phyloP scores from a whole-genome alignment of 1,140 invertebrate species.

The Oreohelix idahoensis region DNA sequence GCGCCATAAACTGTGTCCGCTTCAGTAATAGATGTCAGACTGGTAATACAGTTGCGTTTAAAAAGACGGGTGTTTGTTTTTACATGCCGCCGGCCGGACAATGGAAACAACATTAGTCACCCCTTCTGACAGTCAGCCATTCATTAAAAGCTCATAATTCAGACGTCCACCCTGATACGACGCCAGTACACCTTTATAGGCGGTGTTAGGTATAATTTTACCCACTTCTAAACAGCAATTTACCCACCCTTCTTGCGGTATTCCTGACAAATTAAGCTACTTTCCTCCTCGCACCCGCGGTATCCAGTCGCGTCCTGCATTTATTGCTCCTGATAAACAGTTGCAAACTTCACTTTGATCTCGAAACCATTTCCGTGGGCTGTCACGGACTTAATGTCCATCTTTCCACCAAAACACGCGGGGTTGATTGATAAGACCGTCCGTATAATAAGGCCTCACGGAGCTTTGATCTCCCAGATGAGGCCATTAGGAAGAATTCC shows the following conservation, averaged over 20 bases:
- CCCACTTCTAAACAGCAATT: not conserved
- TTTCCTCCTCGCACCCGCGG: too few relatives aligned
- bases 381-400: conserved; percentile 2
- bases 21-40: too few relatives aligned
- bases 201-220: not conserved
- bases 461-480: not conserved
- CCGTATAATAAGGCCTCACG: not conserved
- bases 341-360: not conserved
- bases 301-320: not conserved
- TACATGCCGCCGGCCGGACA: not conserved
- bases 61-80: not conserved
- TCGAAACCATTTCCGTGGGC: not conserved
- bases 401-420: not conserved
- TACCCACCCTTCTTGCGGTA: not conserved
- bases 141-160: conserved; percentile 30
- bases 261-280: too few relatives aligned
- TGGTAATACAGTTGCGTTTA: too few relatives aligned
- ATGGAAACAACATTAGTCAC: conserved; percentile 15
- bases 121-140: not conserved
- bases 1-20: too few relatives aligned
- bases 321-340: not conserved
- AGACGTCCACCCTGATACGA: not conserved
- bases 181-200: not conserved
- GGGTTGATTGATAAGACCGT: not conserved
- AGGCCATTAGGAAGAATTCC: not conserved